phyloP scores from a whole-genome alignment of 1,140 invertebrate species.

The Cataglyphis hispanica region DNA sequence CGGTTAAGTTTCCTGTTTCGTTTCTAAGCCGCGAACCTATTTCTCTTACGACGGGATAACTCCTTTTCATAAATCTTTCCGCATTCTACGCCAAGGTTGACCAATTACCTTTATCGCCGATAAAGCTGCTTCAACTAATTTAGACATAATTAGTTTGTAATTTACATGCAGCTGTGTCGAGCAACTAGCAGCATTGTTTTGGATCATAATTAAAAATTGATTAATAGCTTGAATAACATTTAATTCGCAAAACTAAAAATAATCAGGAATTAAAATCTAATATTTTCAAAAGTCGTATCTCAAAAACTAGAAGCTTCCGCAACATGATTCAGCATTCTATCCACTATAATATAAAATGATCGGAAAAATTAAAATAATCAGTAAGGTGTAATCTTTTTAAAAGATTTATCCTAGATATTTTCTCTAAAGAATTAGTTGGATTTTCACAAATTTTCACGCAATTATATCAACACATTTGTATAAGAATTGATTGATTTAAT shows the following conservation, averaged over 20 bases:
- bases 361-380: no score
- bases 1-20: conserved; percentile 26
- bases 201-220: not conserved
- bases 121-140: conserved; percentile 11
- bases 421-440: no score
- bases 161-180: not conserved
- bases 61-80: conserved; percentile 27
- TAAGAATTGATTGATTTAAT: not conserved
- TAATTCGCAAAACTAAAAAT: no score
- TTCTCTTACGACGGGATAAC: conserved; percentile 34
- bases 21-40: conserved; percentile 46
- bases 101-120: not conserved
- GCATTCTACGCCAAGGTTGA: conserved; percentile 4
- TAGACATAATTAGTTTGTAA: not conserved
- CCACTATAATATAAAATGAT: no score
- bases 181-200: not conserved
- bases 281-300: no score
- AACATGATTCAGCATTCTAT: no score
- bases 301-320: no score
- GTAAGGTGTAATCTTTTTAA: no score
- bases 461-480: not conserved
- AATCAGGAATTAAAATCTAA: no score
- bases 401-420: no score
- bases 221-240: no score
- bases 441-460: no score